Evolutionary conservation across 2,113 vertebrate genomes (phyloP).

Genomic region (Cavia porcellus): DNA sequence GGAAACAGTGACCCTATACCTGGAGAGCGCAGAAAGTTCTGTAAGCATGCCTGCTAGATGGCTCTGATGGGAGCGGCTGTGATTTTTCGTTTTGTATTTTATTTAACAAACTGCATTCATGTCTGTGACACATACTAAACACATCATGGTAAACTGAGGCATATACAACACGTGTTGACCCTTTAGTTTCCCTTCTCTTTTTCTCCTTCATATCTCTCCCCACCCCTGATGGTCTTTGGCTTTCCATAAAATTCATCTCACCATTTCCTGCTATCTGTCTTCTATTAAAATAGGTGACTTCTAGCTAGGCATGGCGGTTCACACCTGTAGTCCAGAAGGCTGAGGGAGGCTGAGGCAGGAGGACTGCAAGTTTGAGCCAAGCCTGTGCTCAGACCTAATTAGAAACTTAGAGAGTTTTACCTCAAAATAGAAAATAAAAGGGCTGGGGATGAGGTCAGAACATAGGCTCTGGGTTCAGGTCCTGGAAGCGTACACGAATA

Average conservation of each 20-base stretch:
- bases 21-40: not conserved
- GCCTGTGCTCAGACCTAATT: not conserved
- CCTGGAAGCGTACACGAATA: not conserved
- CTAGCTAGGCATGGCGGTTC: not conserved
- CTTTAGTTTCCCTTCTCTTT: not conserved
- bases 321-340: not conserved
- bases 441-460: not conserved
- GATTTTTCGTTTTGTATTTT: not conserved
- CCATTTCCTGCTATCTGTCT: not conserved
- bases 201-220: not conserved
- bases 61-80: not conserved
- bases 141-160: not conserved
- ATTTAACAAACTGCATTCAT: not conserved
- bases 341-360: not conserved
- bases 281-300: not conserved
- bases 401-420: not conserved
- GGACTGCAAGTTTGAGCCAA: not conserved
- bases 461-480: not conserved
- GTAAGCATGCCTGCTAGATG: fast-evolving
- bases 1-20: not conserved
- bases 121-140: not conserved
- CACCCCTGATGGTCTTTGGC: not conserved
- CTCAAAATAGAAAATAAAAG: not conserved
- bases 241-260: not conserved
- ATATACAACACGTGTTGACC: not conserved